These are phyloP conservation scores for Indicator maculatus DNA, from an alignment of 2,113 vertebrate genomes.

Conservation along the genomic window DNA sequence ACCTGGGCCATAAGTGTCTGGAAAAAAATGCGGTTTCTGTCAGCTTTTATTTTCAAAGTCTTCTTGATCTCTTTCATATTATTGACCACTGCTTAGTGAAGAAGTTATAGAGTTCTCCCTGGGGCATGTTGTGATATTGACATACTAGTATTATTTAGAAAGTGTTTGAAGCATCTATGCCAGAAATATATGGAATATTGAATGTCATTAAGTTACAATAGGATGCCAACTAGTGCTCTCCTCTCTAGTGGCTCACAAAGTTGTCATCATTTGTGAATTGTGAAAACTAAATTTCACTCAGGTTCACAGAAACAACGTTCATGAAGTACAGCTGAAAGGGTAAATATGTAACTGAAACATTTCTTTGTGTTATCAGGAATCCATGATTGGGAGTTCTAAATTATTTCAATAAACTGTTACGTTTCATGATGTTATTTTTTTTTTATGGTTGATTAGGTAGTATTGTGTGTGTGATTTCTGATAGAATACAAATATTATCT, in stretches of 20 bases:
- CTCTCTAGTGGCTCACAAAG: neutral
- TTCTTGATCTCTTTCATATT: neutral
- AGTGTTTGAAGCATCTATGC: neutral
- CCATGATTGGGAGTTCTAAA: neutral
- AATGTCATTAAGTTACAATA: slow-evolving; percentile 14
- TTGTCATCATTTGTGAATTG: neutral
- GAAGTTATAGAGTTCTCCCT: neutral
- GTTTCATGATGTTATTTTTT: neutral
- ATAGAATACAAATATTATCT: neutral
- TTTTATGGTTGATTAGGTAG: neutral
- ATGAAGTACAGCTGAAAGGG: slow-evolving; percentile 27
- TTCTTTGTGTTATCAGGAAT: neutral
- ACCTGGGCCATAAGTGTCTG: neutral
- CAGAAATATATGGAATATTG: neutral
- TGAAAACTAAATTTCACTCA: slow-evolving; percentile 26
- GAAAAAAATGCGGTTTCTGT: neutral
- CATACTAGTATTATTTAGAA: neutral
- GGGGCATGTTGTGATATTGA: neutral
- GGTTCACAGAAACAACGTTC: slow-evolving; percentile 2
- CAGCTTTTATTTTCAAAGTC: neutral
- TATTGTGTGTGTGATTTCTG: neutral
- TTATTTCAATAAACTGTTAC: neutral
- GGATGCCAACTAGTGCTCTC: slow-evolving; percentile 20
- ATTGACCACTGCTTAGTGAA: slow-evolving; percentile 4
- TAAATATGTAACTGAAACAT: neutral